Evolutionary conservation across 1,140 invertebrate genomes (phyloP), one percentile per base, ranked within the genome.

Genomic region (Drosophila aff.): DNA sequence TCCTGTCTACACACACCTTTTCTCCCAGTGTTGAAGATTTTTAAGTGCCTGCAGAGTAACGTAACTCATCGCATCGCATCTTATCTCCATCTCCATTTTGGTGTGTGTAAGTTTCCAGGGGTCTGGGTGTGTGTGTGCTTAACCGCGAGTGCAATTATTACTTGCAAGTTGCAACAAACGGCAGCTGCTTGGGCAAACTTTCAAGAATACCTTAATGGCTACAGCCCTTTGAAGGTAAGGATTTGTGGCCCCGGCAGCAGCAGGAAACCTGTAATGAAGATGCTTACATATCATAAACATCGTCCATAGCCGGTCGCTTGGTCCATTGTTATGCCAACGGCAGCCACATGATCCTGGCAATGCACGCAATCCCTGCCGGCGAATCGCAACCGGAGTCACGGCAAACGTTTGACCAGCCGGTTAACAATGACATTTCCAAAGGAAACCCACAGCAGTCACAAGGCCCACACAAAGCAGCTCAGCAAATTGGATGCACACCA

Each of bases 101-200:
- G 23, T 62, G 57, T 26, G 16, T 31, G 36, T 62, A 13, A n/a
- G 49, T 43, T 0, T 11, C 23, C 23, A 11, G 41, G 64, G 31
- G 16, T 59, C 43, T 76, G 38, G 5, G 36, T 46, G 40, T 33
- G 57, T 58, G 28, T 58, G 28, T 79, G 68, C 71, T 60, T 71
- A 76, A 79, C 76, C 82, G 63, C 67, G 38, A 79, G 72, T 76
- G 73, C 62, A 89, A 84, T 87, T 81, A 89, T 84, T 83, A 89
- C 84, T 89, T 75, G 73, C 73, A 79, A 82, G 43, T 89, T 81
- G 73, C 77, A 82, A 76, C 59, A 79, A 86, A 87, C 75, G 67
- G 76, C 62, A 33, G 33, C 79, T 75, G 68, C 69, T 74, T 57
- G 28, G 33, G 38, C 46, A 52, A 73, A 72, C 68, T 64, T 77